Evolutionary conservation across 1,140 invertebrate genomes (phyloP).

Genomic region (Drosophila truncata): DNA sequence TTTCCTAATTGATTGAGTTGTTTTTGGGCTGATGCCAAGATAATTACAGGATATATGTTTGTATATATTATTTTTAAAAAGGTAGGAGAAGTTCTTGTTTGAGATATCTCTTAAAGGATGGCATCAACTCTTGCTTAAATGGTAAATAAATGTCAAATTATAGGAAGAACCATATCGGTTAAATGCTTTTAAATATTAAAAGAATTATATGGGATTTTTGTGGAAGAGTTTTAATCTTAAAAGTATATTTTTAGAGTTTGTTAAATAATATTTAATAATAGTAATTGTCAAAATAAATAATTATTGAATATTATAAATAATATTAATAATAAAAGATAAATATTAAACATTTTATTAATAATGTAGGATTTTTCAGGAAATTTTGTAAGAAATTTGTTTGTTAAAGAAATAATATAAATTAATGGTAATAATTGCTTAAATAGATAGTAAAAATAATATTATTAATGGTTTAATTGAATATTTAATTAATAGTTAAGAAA

Average conservation of each 20-base stretch:
- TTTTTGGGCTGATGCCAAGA: conserved; percentile 12
- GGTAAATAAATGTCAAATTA: neutral
- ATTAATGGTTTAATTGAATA: too few relatives aligned
- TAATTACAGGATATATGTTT: conserved; percentile 18
- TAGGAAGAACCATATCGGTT: neutral
- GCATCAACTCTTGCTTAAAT: neutral
- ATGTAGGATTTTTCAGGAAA: too few relatives aligned
- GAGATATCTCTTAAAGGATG: neutral
- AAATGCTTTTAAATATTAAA: too few relatives aligned
- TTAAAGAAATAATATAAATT: too few relatives aligned
- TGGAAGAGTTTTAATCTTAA: neutral
- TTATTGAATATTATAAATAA: too few relatives aligned
- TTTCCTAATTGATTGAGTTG: conserved; percentile 42
- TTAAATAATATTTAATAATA: neutral
- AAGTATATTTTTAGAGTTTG: neutral
- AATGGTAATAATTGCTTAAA: neutral
- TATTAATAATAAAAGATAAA: too few relatives aligned
- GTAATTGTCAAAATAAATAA: too few relatives aligned
- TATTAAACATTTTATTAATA: too few relatives aligned
- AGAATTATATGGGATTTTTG: neutral
- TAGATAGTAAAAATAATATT: too few relatives aligned
- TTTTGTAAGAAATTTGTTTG: too few relatives aligned
- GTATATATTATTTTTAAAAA: too few relatives aligned
- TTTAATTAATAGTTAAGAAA: too few relatives aligned
- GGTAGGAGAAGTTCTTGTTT: conserved; percentile 2